Evolutionary conservation across 2,888 invertebrate genomes (phyloP).

Genomic region (Drosophila kambysellisi): DNA sequence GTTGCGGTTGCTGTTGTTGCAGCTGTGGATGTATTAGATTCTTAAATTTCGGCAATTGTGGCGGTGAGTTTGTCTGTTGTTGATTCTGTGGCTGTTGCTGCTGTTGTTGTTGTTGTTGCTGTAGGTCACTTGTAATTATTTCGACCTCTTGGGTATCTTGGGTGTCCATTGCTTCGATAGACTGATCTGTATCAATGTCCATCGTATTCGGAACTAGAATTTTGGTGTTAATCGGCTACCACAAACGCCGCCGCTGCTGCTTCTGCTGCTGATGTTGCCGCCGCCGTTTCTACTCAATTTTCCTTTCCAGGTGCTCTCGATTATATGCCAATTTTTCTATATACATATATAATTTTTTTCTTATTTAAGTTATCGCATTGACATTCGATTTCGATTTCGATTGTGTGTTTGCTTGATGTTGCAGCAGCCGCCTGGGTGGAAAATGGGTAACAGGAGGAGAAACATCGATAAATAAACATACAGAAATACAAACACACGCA

Average conservation of each 20-base stretch:
- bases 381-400: conserved; percentile 52
- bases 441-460: conserved; percentile 46
- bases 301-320: conserved; percentile 4
- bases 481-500: conserved; percentile 26
- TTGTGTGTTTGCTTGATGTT: conserved; percentile 29
- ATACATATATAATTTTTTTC: background rate
- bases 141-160: conserved; percentile 85
- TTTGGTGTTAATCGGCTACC: conserved; percentile 37
- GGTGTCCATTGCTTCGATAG: conserved; percentile 85
- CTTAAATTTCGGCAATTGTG: conserved; percentile 73
- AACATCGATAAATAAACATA: conserved; percentile 61
- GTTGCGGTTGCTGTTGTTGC: conserved; percentile 39
- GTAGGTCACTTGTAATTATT: conserved; percentile 81
- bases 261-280: conserved; percentile 13
- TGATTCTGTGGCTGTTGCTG: conserved; percentile 57
- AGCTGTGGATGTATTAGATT: conserved; percentile 69
- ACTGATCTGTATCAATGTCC: conserved; percentile 85
- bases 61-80: conserved; percentile 64
- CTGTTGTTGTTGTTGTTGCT: conserved; percentile 72
- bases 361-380: conserved; percentile 31
- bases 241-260: conserved; percentile 37
- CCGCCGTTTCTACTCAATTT: conserved; percentile 21
- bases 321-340: background rate
- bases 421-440: conserved; percentile 44
- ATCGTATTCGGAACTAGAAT: conserved; percentile 68